Base-by-base conservation (phyloP, 2,113 vertebrate species). In the Clarias magur region DNA sequence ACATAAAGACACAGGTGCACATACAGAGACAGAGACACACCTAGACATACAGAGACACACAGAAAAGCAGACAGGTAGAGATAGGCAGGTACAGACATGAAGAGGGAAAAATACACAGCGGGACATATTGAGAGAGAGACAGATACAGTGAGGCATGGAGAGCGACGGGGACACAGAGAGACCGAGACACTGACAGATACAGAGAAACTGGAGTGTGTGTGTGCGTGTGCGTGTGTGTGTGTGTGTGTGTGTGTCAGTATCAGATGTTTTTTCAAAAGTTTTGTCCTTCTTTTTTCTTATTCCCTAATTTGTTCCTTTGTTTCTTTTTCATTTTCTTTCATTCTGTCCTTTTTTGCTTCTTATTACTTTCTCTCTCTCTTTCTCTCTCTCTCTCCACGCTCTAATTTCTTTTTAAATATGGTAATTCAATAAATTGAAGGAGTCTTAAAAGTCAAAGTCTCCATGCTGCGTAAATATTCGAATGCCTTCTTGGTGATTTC, bases 151-250 rank as follows among this genome's bases (percentile, higher is more conserved):
- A 42, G 4, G 42, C 86, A 90, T 89, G 91, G 84, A 90, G 87
- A 91, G 91, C 86, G 54, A 73, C 25, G 82, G 57, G 17, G 90
- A 90, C 87, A 90, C 90, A 91, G 86, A 90, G 87, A 91, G 90
- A 88, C 73, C 63, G 27, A 86, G 67, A 48, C 48, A 48, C 48
- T 6, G 48, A 8, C 42, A 48, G 7, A 63, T 3, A 48, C 48
- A 0, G 7, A 1, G 7, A 1, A 48, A 48, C 48, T 48, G 48
- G 48, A 48, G 48, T 7, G 48, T 7, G 48, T 16, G 13, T 60
- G 3, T 60, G 16, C 21, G 16, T 60, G 16, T 60, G 57, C 17
- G 57, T 59, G 57, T 59, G 42, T 25, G 11, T 27, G 65, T 67
- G 65, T 63, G 12, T 30, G 65, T 67, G 65, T 27, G 25, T 67